These are phyloP conservation scores for Lycia hirtaria DNA, from an alignment of 2,888 invertebrate species.

Conservation along the genomic window DNA sequence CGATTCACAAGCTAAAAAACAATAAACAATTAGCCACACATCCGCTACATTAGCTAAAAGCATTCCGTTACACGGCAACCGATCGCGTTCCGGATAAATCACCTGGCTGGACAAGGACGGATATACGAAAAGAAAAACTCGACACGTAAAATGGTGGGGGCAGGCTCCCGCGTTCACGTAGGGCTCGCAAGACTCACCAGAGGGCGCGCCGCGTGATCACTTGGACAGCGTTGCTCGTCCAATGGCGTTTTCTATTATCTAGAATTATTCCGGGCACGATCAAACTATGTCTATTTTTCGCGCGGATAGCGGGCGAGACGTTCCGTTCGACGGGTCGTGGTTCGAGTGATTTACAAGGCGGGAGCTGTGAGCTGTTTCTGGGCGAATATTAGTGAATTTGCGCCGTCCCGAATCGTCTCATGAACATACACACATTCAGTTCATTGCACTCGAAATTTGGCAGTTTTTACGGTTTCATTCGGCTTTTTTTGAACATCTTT, in stretches of 20 bases:
- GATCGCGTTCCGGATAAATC: slow-evolving; percentile 61
- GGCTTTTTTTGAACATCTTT: not conserved
- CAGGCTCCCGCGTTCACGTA: slow-evolving; percentile 26
- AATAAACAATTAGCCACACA: slow-evolving; percentile 38
- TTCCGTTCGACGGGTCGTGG: slow-evolving; percentile 65
- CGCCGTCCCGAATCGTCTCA: slow-evolving; percentile 52
- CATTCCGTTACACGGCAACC: slow-evolving; percentile 35
- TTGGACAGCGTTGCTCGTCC: slow-evolving; percentile 62
- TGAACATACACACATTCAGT: slow-evolving; percentile 49
- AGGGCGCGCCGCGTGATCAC: slow-evolving; percentile 67
- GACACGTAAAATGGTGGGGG: slow-evolving; percentile 53
- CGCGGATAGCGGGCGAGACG: slow-evolving; percentile 63
- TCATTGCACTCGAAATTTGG: slow-evolving; percentile 63
- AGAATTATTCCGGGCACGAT: slow-evolving; percentile 76
- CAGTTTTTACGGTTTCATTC: slow-evolving; percentile 6
- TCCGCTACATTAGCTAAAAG: slow-evolving; percentile 30
- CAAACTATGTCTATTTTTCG: slow-evolving; percentile 81
- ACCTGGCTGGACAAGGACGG: slow-evolving; percentile 59
- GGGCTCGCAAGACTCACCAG: slow-evolving; percentile 69
- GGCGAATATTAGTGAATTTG: slow-evolving; percentile 69
- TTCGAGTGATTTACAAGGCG: slow-evolving; percentile 76
- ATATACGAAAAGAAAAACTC: slow-evolving; percentile 48
- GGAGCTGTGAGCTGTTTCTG: slow-evolving; percentile 72
- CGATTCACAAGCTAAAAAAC: slow-evolving; percentile 46
- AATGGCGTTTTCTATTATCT: slow-evolving; percentile 73